A percentile compares a stretch with the other conserved stretches of the same genome.
phyloP scores from a whole-genome alignment of 1,140 invertebrate species.

The Telenomus remus region DNA sequence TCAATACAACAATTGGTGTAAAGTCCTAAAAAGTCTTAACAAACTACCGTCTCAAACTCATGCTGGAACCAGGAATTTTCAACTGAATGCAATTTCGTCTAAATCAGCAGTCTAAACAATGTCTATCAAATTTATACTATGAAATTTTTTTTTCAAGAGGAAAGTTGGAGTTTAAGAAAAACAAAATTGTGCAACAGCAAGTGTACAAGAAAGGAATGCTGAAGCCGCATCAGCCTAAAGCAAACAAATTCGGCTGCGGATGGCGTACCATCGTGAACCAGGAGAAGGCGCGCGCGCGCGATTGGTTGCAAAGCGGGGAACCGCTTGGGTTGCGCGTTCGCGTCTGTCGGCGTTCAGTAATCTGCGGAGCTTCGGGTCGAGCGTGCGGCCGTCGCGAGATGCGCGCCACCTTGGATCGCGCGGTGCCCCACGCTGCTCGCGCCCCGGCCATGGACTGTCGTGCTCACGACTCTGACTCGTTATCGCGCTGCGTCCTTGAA shows the following conservation, averaged over 20 bases:
- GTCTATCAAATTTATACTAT: too few relatives aligned
- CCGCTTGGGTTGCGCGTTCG: constrained; percentile 1
- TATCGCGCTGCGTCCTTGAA: constrained; percentile 13
- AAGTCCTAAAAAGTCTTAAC: too few relatives aligned
- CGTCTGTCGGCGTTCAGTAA: constrained; percentile 11
- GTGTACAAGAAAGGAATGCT: too few relatives aligned
- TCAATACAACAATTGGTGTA: too few relatives aligned
- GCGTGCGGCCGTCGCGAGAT: constrained; percentile 5
- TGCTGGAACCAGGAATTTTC: too few relatives aligned
- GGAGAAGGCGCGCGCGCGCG: constrained; percentile 1
- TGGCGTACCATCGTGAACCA: too few relatives aligned
- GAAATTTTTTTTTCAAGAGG: too few relatives aligned
- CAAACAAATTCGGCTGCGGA: not conserved
- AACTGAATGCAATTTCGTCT: too few relatives aligned
- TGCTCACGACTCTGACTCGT: constrained; percentile 4
- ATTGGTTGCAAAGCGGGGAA: constrained; percentile 3
- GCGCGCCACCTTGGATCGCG: constrained; percentile 7
- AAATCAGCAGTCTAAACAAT: too few relatives aligned
- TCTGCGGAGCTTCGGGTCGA: constrained; percentile 14
- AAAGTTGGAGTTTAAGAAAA: too few relatives aligned
- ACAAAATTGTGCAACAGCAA: too few relatives aligned
- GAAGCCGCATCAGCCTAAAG: not conserved
- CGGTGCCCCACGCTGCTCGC: constrained; percentile 10
- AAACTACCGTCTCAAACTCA: too few relatives aligned
- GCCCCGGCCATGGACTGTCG: constrained; percentile 1